Base-by-base conservation (phyloP, 2,888 invertebrate species). In the Empis livida region DNA sequence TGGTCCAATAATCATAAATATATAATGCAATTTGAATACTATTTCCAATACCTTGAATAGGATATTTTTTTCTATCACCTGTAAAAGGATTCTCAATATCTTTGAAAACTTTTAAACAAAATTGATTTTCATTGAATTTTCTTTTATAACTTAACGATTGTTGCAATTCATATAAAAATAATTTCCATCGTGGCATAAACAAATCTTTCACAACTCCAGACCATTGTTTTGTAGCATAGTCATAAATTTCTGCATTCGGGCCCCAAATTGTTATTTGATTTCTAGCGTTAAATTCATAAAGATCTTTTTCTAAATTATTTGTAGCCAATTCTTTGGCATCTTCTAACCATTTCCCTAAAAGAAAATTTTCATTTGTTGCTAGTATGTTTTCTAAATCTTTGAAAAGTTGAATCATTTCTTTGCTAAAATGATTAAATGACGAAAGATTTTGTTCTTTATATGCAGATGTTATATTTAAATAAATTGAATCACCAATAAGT, bases 251-350 rank as follows among this genome's bases (percentile, higher is more conserved):
- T 1, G 90, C 93, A 43, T 74, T 75, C 0, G 94, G 94, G 15
- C 95, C 95, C 95, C 95, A 96, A 13, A 92, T 65, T 1, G 93
- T 92, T 40, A 96, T 84, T 68, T 95, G 96, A 71, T 93, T 92
- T 44, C 85, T 75, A 0, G 93, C 92, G 64, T 95, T 94, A 57
- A 77, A 81, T 62, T 86, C 84, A 57, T 74, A 81, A 44, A 76
- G 67, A 10, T 61, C 53, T 46, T 62, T 63, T 57, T 74, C 75
- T 45, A 66, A 56, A 14, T 63, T 53, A 56, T 63, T 62, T 5
- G 57, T 59, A 1, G 74, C 76, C 58, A 74, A 59, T 14, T 60
- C 59, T 62, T 78, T 80, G 0, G 87, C 85, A 45, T 70, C 71
- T 39, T 73, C 67, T 10, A 89, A 55, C 88, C 88, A 90, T 3